Evolutionary conservation across 2,797 vertebrate species (phyloP), one percentile per base, ranked within the genome.

Genomic region (Enteromius viviparus): DNA sequence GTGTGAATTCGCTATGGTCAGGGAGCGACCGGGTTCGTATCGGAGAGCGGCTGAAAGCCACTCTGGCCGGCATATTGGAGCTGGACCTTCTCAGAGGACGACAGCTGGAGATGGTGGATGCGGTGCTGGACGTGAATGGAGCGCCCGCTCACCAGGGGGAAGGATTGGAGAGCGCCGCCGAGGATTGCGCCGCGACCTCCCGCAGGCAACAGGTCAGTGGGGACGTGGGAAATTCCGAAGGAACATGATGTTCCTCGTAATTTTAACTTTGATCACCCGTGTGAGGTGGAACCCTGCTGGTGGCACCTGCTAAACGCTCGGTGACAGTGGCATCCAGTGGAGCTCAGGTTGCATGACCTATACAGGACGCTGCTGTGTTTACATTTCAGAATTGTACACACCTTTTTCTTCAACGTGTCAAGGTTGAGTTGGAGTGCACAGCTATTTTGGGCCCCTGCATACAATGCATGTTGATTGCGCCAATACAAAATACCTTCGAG

Each of bases 151-250:
- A 86, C n/a, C 85, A 42, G 65, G 80, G 53, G 78, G 88, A 78
- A 55, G 74, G 78, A 85, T 86, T 82, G 79, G 90, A 91, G 85
- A 88, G 87, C 86, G 81, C 51, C 69, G 76, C 88, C 83, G 92
- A 88, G 80, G 91, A 85, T 55, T 90, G 90, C 85, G 89, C 91
- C 89, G 90, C 93, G 84, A 89, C 92, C 91, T 88, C 91, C 93
- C 91, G 88, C 90, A 89, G 94, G 93, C 95, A 96, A 95, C 95
- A 96, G 95, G 95, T 96, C 93, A 95, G 95, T 93, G 78, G 76
- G 79, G 84, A 75, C 82, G 68, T 53, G 87, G 74, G 82, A 66
- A 45, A 62, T 42, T 17, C 23, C 15, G 7, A 15, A 21, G 58
- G 71, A 71, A 76, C 62, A 58, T 49, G 2, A 21, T 68, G 78